Conservation (phyloP, 2,888 invertebrate genomes). For the Penaeus monodon region DNA sequence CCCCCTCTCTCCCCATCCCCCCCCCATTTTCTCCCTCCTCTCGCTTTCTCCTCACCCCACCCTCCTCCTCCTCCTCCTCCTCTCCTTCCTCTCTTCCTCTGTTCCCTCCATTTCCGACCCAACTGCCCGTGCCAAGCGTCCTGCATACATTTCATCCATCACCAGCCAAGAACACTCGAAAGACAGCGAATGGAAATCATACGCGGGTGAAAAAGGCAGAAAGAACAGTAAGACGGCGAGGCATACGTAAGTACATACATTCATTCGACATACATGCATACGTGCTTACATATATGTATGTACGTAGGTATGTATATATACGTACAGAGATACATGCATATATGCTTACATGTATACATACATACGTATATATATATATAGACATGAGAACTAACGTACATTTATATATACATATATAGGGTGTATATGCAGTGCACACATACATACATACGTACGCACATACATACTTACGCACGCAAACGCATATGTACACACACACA, state of each 20-base stretch:
- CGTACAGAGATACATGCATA: slow-evolving; percentile 12
- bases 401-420: slow-evolving; percentile 27
- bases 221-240: not conserved
- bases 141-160: no score
- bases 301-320: slow-evolving; percentile 32
- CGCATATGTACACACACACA: not conserved
- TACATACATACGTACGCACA: not conserved
- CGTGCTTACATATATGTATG: slow-evolving; percentile 17
- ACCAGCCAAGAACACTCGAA: no score
- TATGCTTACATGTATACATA: slow-evolving; percentile 15
- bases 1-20: no score
- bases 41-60: no score
- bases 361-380: slow-evolving; percentile 10
- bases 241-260: no score
- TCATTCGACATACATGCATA: not conserved
- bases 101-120: no score
- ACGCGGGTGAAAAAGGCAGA: no score
- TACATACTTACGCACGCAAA: no score
- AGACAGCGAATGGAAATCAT: not conserved
- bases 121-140: no score
- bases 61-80: no score
- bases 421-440: not conserved
- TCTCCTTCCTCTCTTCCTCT: no score
- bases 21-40: no score
- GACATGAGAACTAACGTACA: slow-evolving; percentile 6